Evolutionary conservation across 2,113 vertebrate species (phyloP).

Genomic region (human (Homo sapiens)): DNA sequence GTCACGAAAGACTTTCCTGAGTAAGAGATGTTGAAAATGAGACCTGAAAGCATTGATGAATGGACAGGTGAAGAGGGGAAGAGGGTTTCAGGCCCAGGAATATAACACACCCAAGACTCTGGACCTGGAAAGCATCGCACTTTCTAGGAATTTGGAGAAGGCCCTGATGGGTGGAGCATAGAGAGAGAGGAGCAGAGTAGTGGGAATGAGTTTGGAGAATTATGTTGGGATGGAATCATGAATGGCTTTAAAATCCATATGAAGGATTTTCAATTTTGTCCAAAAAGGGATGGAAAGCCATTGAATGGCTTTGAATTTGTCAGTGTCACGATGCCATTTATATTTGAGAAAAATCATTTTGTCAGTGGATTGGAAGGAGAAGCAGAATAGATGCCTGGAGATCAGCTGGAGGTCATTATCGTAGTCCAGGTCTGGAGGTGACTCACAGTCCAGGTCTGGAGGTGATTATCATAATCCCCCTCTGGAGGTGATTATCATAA

Average conservation of each 20-base stretch:
- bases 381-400: background rate
- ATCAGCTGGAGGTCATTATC: background rate
- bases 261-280: background rate
- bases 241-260: background rate
- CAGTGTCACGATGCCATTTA: background rate
- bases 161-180: background rate
- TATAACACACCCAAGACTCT: background rate
- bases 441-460: background rate
- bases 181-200: background rate
- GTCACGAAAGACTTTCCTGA: background rate
- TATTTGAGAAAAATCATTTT: background rate
- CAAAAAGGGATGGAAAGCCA: background rate
- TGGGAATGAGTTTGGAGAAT: background rate
- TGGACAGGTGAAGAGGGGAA: background rate
- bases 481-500: background rate
- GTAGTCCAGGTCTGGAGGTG: background rate
- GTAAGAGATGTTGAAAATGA: background rate
- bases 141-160: background rate
- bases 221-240: background rate
- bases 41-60: background rate
- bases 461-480: background rate
- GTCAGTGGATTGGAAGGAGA: background rate
- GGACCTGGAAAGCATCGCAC: background rate
- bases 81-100: background rate
- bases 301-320: background rate